phyloP scores from a whole-genome alignment of 1,140 invertebrate genomes.

The Solen grandis region DNA sequence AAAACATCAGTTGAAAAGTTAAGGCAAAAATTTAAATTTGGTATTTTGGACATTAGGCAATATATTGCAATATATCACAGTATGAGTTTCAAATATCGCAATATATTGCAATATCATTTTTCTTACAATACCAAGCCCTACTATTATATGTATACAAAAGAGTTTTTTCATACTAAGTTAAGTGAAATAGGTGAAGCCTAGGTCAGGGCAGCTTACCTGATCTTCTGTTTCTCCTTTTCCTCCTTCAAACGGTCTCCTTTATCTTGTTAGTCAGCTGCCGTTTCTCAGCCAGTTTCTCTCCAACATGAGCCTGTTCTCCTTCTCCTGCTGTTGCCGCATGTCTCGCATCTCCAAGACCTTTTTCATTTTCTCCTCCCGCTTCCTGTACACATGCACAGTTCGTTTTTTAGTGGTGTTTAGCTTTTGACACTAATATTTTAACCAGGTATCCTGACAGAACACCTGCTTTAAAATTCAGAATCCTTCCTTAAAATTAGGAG shows the following conservation, averaged over 20 bases:
- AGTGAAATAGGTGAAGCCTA: no score
- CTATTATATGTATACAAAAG: no score
- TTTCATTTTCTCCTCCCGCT: conserved; percentile 71
- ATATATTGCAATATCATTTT: no score
- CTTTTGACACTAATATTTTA: neutral
- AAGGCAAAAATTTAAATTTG: no score
- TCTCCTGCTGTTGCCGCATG: conserved; percentile 60
- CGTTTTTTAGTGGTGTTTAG: no score
- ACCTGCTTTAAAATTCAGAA: neutral
- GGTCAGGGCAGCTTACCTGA: conserved; percentile 57
- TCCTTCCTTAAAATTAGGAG: neutral
- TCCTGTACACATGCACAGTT: conserved; percentile 33
- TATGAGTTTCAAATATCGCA: no score
- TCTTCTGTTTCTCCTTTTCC: conserved; percentile 70
- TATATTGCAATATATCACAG: no score
- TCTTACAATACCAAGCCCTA: no score
- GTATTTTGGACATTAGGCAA: no score
- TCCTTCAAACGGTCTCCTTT: conserved; percentile 72
- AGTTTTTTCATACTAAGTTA: neutral
- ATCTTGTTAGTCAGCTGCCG: conserved; percentile 62
- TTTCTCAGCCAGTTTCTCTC: conserved; percentile 69
- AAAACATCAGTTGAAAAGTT: no score
- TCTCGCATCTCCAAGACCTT: conserved; percentile 68
- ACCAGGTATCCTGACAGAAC: no score
- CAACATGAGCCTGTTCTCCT: conserved; percentile 61